Percentiles rank a stretch among this genome's conserved stretches.
These are phyloP conservation scores for Drosophila bipectinata DNA, from an alignment of 1,140 invertebrate genomes.

Conservation along the genomic window DNA sequence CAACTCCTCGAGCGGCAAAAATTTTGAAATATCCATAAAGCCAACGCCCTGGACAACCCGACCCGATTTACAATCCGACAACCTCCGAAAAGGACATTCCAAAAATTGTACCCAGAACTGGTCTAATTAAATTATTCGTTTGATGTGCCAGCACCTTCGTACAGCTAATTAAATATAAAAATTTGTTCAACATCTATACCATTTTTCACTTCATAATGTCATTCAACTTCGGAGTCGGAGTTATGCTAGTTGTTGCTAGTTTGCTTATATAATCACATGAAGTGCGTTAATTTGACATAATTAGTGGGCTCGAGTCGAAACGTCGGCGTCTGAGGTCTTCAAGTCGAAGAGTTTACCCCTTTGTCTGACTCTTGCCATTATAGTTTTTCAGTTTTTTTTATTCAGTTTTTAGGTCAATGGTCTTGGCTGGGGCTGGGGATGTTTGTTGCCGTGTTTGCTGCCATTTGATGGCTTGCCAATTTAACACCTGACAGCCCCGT, in stretches of 20 bases:
- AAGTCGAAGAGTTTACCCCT: conserved; percentile 40
- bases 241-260: conserved; percentile 33
- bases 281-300: conserved; percentile 78
- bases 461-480: conserved; percentile 71
- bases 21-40: conserved; percentile 50
- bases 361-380: conserved; percentile 50
- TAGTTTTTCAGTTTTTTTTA: background rate
- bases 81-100: conserved; percentile 23
- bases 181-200: conserved; percentile 19
- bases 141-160: conserved; percentile 2
- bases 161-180: conserved; percentile 44
- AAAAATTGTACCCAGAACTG: background rate
- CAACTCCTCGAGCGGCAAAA: conserved; percentile 13
- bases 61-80: conserved; percentile 5
- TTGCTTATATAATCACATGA: conserved; percentile 64
- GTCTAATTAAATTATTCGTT: conserved; percentile 45
- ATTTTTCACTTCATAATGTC: conserved; percentile 41
- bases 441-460: conserved; percentile 56
- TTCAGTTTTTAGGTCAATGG: conserved; percentile 68
- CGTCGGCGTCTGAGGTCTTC: conserved; percentile 18
- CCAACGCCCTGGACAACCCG: background rate
- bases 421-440: conserved; percentile 45
- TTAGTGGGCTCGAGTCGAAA: conserved; percentile 57
- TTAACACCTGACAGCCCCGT: conserved; percentile 73
- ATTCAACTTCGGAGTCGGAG: conserved; percentile 55